These are phyloP conservation scores for Drosophila santomea DNA, from an alignment of 1,140 invertebrate species.

Conservation along the genomic window DNA sequence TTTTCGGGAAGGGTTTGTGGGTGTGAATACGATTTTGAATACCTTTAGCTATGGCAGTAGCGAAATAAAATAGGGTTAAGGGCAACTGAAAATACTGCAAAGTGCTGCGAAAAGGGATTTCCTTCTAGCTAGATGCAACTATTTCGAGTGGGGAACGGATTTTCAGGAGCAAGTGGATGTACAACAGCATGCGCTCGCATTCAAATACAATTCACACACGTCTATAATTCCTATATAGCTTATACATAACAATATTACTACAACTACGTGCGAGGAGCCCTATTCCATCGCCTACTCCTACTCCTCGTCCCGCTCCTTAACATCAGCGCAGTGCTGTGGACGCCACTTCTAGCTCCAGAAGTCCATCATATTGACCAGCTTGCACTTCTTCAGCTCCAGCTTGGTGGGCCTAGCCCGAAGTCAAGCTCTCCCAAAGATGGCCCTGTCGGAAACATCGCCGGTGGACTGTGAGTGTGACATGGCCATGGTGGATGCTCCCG, in stretches of 20 bases:
- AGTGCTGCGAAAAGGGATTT: slow-evolving; percentile 52
- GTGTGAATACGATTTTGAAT: slow-evolving; percentile 55
- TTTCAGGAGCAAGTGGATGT: slow-evolving; percentile 17
- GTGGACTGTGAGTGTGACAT: slow-evolving; percentile 87
- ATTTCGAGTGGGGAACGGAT: slow-evolving; percentile 33
- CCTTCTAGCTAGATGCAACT: neutral
- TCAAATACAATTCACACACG: slow-evolving; percentile 39
- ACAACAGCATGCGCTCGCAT: slow-evolving; percentile 64
- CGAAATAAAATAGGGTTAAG: slow-evolving; percentile 51
- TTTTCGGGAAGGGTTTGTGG: slow-evolving; percentile 30
- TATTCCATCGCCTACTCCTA: slow-evolving; percentile 10
- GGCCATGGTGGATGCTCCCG: slow-evolving; percentile 26
- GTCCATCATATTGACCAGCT: slow-evolving; percentile 84
- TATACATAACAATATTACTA: slow-evolving; percentile 57
- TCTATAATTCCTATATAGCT: slow-evolving; percentile 44
- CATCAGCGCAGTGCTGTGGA: slow-evolving; percentile 69
- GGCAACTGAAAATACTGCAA: slow-evolving; percentile 69
- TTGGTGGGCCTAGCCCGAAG: slow-evolving; percentile 81
- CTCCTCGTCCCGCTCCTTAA: slow-evolving; percentile 59
- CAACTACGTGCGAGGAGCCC: slow-evolving; percentile 35
- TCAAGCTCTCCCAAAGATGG: slow-evolving; percentile 88
- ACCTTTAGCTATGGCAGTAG: slow-evolving; percentile 72
- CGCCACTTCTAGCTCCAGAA: slow-evolving; percentile 85
- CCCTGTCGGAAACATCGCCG: slow-evolving; percentile 86
- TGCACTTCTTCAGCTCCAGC: slow-evolving; percentile 84